Conservation (phyloP, 2,113 vertebrate species). For the Anhinga rufa region DNA sequence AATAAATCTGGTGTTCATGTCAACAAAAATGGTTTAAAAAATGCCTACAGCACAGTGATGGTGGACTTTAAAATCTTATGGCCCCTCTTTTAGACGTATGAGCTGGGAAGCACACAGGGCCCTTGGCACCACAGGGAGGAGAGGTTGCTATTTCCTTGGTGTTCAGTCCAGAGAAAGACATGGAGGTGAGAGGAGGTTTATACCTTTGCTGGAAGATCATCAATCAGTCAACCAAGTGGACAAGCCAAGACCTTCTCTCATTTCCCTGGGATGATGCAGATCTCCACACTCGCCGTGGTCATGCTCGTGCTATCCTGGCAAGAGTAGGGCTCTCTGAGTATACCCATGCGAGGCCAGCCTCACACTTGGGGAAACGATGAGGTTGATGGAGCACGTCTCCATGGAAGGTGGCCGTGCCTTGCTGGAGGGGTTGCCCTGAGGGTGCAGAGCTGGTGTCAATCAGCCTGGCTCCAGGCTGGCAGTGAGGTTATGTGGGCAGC, state of each 20-base stretch:
- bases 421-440: neutral
- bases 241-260: neutral
- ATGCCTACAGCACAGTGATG: neutral
- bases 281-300: rapidly evolving
- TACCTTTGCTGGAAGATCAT: neutral
- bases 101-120: neutral
- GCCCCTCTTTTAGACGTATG: rapidly evolving
- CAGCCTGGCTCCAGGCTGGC: neutral
- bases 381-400: rapidly evolving
- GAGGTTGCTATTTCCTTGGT: neutral
- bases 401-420: neutral
- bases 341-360: neutral
- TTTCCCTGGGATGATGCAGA: neutral
- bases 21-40: neutral
- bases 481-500: rapidly evolving
- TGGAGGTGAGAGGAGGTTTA: neutral
- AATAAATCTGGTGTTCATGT: neutral
- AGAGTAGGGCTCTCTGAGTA: neutral
- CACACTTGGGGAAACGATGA: rapidly evolving
- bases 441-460: neutral
- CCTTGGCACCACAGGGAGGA: rapidly evolving
- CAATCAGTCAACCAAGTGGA: neutral
- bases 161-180: neutral
- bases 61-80: neutral
- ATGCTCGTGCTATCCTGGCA: neutral